These are phyloP conservation scores for Thinocorus orbignyianus DNA, from an alignment of 2,113 vertebrate genomes.

Conservation along the genomic window DNA sequence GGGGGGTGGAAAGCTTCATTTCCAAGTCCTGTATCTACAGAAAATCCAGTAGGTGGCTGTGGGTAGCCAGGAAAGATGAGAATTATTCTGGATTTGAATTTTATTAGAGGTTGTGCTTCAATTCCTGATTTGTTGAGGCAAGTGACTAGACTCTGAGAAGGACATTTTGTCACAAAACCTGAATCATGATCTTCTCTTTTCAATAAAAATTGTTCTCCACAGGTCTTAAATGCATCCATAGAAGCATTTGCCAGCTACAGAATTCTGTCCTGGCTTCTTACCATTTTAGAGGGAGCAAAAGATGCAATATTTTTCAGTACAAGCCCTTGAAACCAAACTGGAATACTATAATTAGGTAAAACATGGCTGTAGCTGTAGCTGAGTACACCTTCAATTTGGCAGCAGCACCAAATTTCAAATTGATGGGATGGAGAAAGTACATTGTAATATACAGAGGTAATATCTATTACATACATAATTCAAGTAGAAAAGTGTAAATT, in stretches of 20 bases:
- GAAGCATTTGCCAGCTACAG: not conserved
- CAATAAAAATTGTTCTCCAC: not conserved
- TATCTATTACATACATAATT: not conserved
- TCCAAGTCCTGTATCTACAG: not conserved
- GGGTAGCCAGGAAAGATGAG: slow-evolving; percentile 50
- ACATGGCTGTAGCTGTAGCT: not conserved
- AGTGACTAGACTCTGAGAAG: not conserved
- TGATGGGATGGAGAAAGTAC: not conserved
- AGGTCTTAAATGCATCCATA: accelerated
- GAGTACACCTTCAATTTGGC: not conserved
- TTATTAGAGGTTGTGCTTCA: not conserved
- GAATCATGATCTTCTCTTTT: not conserved
- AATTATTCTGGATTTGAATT: not conserved
- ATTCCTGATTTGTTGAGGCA: not conserved
- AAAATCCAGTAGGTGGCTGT: slow-evolving; percentile 29
- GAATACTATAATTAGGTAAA: not conserved
- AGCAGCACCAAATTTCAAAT: not conserved
- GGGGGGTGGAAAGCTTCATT: not conserved
- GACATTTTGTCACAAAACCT: not conserved
- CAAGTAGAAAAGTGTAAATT: not conserved
- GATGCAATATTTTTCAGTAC: not conserved
- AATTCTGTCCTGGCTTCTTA: not conserved
- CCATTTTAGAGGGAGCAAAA: not conserved
- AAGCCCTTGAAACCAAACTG: not conserved
- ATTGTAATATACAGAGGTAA: accelerated